phyloP scores from a whole-genome alignment of 2,113 vertebrate genomes.

The Phocoena sinus region DNA sequence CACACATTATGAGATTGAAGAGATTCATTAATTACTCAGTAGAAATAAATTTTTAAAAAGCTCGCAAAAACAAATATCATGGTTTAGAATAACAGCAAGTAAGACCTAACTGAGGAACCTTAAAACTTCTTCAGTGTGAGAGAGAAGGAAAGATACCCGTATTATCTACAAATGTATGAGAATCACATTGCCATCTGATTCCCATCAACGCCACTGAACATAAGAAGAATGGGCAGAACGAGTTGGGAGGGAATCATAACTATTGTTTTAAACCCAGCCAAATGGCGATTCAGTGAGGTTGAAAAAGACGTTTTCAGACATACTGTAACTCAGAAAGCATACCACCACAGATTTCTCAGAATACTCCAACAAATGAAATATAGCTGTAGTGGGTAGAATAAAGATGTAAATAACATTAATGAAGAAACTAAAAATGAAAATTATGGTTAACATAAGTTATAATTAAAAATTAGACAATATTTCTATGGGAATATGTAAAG shows the following conservation, averaged over 20 bases:
- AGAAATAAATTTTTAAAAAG: neutral
- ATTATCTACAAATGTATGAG: neutral
- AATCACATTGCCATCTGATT: neutral
- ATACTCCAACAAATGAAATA: neutral
- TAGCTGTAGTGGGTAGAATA: neutral
- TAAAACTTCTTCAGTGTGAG: neutral
- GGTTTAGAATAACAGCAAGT: neutral
- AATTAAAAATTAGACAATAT: neutral
- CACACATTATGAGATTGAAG: neutral
- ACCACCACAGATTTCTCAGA: neutral
- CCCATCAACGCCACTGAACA: neutral
- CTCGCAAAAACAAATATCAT: neutral
- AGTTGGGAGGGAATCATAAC: neutral
- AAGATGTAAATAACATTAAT: neutral
- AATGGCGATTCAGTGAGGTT: neutral
- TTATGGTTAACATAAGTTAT: neutral
- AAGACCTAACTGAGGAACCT: neutral
- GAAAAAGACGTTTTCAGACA: neutral
- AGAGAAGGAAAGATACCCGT: neutral
- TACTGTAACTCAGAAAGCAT: neutral
- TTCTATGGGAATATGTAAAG: neutral
- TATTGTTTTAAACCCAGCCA: neutral
- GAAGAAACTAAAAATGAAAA: neutral
- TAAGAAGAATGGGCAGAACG: neutral
- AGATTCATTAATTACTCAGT: neutral